A percentile compares a stretch with the other conserved stretches of the same genome.
Evolutionary conservation across 2,113 vertebrate genomes (phyloP).

Genomic region (Microcebus murinus): DNA sequence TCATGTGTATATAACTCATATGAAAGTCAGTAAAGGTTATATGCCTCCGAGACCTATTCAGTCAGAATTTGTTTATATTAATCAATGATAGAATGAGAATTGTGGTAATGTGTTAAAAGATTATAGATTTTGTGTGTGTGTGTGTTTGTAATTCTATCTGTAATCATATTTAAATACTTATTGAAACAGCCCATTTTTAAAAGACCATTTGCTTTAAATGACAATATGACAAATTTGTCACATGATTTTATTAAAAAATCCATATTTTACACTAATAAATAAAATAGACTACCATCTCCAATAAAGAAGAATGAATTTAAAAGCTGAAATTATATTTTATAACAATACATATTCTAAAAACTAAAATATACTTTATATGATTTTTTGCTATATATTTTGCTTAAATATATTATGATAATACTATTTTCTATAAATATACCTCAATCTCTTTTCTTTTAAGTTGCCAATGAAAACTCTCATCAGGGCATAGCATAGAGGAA

Average conservation of each 20-base stretch:
- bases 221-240: background rate
- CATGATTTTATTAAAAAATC: background rate
- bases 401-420: background rate
- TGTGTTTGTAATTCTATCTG: background rate
- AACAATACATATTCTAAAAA: background rate
- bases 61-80: slow-evolving; percentile 24
- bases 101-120: background rate
- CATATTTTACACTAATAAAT: background rate
- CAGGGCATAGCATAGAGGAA: background rate
- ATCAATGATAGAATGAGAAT: background rate
- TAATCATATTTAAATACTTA: background rate
- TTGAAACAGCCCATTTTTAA: background rate
- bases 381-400: background rate
- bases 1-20: background rate
- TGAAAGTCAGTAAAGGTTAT: background rate
- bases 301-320: background rate
- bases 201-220: background rate
- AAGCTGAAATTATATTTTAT: background rate
- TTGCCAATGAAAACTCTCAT: background rate
- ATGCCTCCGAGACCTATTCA: background rate
- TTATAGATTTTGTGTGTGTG: background rate
- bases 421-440: background rate
- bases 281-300: background rate
- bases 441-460: background rate
- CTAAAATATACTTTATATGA: background rate